Evolutionary conservation across 2,888 invertebrate species (phyloP).

Genomic region (Lacanobia oleracea): DNA sequence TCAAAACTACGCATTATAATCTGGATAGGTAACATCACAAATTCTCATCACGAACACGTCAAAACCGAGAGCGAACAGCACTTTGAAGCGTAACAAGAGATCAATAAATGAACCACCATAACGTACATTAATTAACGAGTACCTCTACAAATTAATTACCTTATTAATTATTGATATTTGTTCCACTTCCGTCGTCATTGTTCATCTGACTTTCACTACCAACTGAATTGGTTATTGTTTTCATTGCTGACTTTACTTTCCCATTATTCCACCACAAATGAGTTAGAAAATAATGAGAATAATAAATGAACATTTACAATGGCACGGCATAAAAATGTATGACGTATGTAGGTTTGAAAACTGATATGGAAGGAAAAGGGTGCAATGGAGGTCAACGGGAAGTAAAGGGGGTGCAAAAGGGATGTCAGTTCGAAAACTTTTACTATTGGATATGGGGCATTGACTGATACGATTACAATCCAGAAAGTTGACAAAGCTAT

Average conservation of each 20-base stretch:
- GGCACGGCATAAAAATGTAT: conserved; percentile 22
- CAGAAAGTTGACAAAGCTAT: background rate
- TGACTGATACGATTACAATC: conserved; percentile 8
- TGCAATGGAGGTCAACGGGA: conserved; percentile 7
- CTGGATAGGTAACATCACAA: background rate
- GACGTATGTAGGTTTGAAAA: conserved; percentile 12
- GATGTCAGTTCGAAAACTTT: background rate
- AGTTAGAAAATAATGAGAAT: conserved; percentile 27
- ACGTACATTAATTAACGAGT: conserved; percentile 46
- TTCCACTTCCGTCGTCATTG: conserved; percentile 30
- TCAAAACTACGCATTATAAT: background rate
- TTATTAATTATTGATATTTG: conserved; percentile 59
- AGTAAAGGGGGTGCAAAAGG: conserved; percentile 11
- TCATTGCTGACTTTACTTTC: conserved; percentile 8
- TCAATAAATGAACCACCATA: conserved; percentile 17
- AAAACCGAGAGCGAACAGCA: conserved; percentile 7
- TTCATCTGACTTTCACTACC: conserved; percentile 11
- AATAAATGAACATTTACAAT: conserved; percentile 24
- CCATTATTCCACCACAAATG: background rate
- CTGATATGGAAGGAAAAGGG: conserved; percentile 15
- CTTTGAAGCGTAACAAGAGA: conserved; percentile 14
- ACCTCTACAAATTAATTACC: conserved; percentile 53
- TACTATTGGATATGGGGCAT: background rate
- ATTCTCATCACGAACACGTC: background rate
- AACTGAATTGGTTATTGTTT: conserved; percentile 41